Base-by-base conservation (phyloP, 2,113 vertebrate genomes). In the Recurvirostra avosetta region DNA sequence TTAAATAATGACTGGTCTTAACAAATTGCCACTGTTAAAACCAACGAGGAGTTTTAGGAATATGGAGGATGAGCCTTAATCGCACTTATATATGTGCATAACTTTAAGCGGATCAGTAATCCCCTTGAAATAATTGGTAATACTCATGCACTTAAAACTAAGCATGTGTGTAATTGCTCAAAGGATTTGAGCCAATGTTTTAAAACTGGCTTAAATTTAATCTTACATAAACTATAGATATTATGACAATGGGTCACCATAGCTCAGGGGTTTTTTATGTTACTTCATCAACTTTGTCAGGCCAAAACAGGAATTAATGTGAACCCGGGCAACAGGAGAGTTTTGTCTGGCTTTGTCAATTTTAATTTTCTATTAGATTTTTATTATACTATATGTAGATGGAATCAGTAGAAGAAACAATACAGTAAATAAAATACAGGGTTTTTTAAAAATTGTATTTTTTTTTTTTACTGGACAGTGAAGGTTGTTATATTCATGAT, bases 21-120 rank as follows among this genome's bases (percentile, higher is more conserved):
- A 89, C 36, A 91, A 94, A 91, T 38, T 62, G 80, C 91, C 45
- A 45, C 65, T 75, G 73, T 84, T 90, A 73, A 95, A 92, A 78
- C 40, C 65, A 87, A 56, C 21, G 50, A 94, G 14, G 62, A 85
- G n/a, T 79, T 94, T 81, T 62, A 95, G 61, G 29, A 92, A 75
- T 79, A 75, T 6, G 26, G 73, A 84, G 70, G 66, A 91, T 76
- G 70, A 87, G 62, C n/a, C 0, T 12, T 81, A 97, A 94, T 79
- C 1, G 0, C 50, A n/a, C 66, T 82, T 81, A 66, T 38, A 56
- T 49, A 95, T 61, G 50, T 91, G 77, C 84, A 89, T 70, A 89
- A 92, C 70, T 95, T 92, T n/a, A 75, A 89, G 89, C 2, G 13
- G 81, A 94, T 94, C 87, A 88, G 85, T 79, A 96, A 90, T 82